A percentile compares a stretch with the other conserved stretches of the same genome.
phyloP scores from a whole-genome alignment of 2,797 vertebrate genomes.

The Avahi laniger region DNA sequence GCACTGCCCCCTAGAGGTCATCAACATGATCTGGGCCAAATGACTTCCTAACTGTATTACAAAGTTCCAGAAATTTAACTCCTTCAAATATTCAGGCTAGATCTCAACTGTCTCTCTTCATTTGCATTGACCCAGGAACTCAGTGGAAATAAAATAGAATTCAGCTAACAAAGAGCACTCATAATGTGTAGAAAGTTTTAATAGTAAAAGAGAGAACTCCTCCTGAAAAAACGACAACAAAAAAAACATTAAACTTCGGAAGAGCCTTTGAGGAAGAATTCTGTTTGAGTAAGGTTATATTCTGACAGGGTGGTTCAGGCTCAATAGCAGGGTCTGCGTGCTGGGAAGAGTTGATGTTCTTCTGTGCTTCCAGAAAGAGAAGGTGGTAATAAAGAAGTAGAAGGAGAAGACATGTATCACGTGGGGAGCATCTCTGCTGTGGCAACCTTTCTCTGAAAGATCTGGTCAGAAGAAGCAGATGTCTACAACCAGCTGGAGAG shows the following conservation, averaged over 20 bases:
- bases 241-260: background rate
- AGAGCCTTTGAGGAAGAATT: background rate
- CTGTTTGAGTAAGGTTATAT: background rate
- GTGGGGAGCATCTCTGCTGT: background rate
- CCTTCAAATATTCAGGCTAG: background rate
- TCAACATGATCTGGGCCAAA: background rate
- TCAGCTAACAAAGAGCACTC: background rate
- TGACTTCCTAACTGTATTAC: background rate
- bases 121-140: background rate
- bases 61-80: slow-evolving; percentile 29
- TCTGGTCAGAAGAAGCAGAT: background rate
- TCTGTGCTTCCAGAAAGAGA: background rate
- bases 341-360: background rate
- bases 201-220: background rate
- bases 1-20: background rate
- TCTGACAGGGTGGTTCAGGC: background rate
- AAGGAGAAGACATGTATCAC: background rate
- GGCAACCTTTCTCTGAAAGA: background rate
- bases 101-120: background rate
- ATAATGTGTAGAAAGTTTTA: background rate
- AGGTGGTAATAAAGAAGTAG: background rate
- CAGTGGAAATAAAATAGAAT: background rate
- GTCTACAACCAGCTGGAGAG: background rate
- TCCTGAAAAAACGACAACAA: background rate
- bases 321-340: background rate